Evolutionary conservation across 2,888 invertebrate genomes (phyloP).

Genomic region (Atethmia centrago): DNA sequence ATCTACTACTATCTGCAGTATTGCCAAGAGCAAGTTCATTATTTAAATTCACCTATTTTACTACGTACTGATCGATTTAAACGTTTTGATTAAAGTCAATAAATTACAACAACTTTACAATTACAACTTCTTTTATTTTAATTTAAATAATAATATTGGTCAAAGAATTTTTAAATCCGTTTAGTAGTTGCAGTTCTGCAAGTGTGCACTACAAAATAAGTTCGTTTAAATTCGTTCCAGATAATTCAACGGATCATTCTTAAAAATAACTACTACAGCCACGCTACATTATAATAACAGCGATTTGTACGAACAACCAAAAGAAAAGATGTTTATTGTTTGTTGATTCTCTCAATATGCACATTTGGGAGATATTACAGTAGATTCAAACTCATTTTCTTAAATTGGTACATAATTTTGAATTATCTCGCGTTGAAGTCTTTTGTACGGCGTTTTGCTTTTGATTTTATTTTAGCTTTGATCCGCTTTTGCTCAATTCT

Average conservation of each 20-base stretch:
- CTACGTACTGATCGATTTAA: too few species aligned
- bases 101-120: too few species aligned
- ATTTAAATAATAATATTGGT: neutral
- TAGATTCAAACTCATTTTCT: conserved; percentile 38
- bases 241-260: neutral
- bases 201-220: neutral
- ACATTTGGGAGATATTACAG: conserved; percentile 14
- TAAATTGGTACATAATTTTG: conserved; percentile 30
- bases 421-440: conserved; percentile 69
- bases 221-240: conserved; percentile 3
- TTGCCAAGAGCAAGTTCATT: neutral
- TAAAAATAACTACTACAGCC: neutral
- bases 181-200: neutral
- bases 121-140: neutral
- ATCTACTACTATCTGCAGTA: too few species aligned
- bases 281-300: conserved; percentile 9
- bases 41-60: neutral
- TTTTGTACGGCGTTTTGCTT: conserved; percentile 64
- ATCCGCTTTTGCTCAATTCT: conserved; percentile 9
- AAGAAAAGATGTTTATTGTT: conserved; percentile 3
- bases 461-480: conserved; percentile 33
- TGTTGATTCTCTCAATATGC: conserved; percentile 15
- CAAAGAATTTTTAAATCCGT: neutral
- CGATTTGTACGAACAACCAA: conserved; percentile 19
- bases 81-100: too few species aligned